Base-by-base conservation (phyloP, 2,888 invertebrate genomes). In the Ditula angustiorana region DNA sequence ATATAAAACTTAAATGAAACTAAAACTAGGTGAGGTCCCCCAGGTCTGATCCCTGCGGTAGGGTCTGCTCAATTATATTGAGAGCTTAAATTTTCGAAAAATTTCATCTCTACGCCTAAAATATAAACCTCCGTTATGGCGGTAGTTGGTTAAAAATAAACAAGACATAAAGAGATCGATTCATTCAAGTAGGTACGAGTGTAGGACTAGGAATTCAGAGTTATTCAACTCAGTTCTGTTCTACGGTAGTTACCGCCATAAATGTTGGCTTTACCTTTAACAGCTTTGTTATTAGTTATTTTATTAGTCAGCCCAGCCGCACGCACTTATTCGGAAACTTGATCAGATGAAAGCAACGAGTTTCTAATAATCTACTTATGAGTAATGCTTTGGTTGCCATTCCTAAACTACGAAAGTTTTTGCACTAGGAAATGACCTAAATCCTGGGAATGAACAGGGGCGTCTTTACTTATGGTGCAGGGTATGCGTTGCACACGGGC, bases 351-450 rank as follows among this genome's bases (percentile, higher is more conserved):
- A 50, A n/a, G 41, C 62, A 13, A 26, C 35, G 16, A 5, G 24
- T 26, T 28, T 26, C 13, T 26, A 49, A 28, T 49, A 13, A 4
- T n/a, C n/a, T 2, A 21, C 46, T 46, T 23, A 33, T 62, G 62
- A 63, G 30, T 50, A 57, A 62, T 19, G 11, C 35, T 62, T 52
- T 33, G 5, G 30, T 72, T 69, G 68, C 69, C 66, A 65, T 72
- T 49, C 35, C 23, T 44, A 19, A 26, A 21, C 37, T 41, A 4
- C 5, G 5, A 55, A 26, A 26, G 41, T 41, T 13, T 26, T 37
- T 41, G 41, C 5, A 7, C 7, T 13, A 7, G 7, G 41, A 8
- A 7, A 13, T 13, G 41, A 41, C 16, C 4, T n/a, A 35, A 11
- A 11, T 13, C 13, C 1, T 41, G 41, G 5, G 16, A 16, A 8